Percentiles rank a stretch among this genome's conserved stretches.
Evolutionary conservation across 2,888 invertebrate species (phyloP).

Genomic region (Drosophila phalerata): DNA sequence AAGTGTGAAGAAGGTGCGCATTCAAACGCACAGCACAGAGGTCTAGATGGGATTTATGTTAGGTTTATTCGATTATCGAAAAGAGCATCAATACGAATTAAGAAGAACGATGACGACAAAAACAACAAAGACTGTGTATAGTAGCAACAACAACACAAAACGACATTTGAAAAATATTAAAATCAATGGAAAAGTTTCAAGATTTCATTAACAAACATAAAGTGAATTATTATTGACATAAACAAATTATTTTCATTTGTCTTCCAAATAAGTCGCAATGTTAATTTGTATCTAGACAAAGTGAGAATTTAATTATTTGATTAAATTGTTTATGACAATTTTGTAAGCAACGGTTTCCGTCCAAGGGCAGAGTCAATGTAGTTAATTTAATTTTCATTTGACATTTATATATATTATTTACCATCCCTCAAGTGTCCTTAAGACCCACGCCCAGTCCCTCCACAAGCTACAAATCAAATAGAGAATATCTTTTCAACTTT

Average conservation of each 20-base stretch:
- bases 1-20: conserved; percentile 95
- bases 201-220: conserved; percentile 23
- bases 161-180: conserved; percentile 46
- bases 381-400: conserved; percentile 57
- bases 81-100: conserved; percentile 38
- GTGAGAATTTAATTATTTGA: conserved; percentile 28
- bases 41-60: conserved; percentile 86
- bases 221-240: conserved; percentile 44
- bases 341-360: conserved; percentile 76
- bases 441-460: conserved; percentile 66
- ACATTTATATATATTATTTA: conserved; percentile 35
- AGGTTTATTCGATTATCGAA: conserved; percentile 18
- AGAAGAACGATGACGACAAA: conserved; percentile 47
- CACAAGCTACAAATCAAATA: conserved; percentile 46
- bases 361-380: conserved; percentile 72
- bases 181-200: conserved; percentile 27
- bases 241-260: conserved; percentile 70
- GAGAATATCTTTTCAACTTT: conserved; percentile 45
- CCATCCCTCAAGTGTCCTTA: conserved; percentile 66
- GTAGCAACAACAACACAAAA: conserved; percentile 68
- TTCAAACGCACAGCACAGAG: conserved; percentile 96
- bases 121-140: conserved; percentile 74
- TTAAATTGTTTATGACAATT: conserved; percentile 39
- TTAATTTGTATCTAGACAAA: conserved; percentile 44
- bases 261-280: conserved; percentile 66